Evolutionary conservation across 2,888 invertebrate species (phyloP), one percentile per base, ranked within the genome.

Genomic region (Phymatocera aterrima): DNA sequence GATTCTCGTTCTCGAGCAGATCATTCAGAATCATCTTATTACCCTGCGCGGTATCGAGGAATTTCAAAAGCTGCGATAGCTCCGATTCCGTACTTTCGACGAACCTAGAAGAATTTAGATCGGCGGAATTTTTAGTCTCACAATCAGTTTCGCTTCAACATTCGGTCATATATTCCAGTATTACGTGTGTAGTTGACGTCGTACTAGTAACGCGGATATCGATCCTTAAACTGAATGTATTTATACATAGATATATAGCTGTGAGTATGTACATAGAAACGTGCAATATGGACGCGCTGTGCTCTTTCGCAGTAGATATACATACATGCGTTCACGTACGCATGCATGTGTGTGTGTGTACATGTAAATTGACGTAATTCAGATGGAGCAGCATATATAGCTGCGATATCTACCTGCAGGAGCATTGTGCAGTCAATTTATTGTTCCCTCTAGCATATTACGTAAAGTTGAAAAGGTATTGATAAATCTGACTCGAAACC

Each of bases 391-490:
- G 5, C 40, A 18, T 21, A 37, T 21, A 34, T 8, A 10, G 3
- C 1, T 57, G 3, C 0, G 21, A 28, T 12, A n/a, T 60, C 24
- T 28, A 28, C 4, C 15, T 34, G 8, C n/a, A 60, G 5, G 37
- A 18, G n/a, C 40, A 24, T 65, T 43, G 43, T 68, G n/a, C 8
- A 15, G 46, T 68, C 68, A 43, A 68, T 68, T 43, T 43, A 68
- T 68, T 28, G 68, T 43, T 68, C 40, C 6, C 21, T 54, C 1
- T 54, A 1, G 4, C n/a, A 5, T 4, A 18, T 68, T 43, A 68
- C 68, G 68, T 68, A n/a, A 68, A 46, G 68, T 68, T 68, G 68
- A n/a, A 68, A 68, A 43, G 24, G 68, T 68, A 68, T 43, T 28
- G 43, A 68, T 28, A 28, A 24, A 24, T 68, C 43, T 68, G 28